Evolutionary conservation across 2,797 vertebrate species (phyloP), one percentile per base, ranked within the genome.

Genomic region (Alauda arvensis): DNA sequence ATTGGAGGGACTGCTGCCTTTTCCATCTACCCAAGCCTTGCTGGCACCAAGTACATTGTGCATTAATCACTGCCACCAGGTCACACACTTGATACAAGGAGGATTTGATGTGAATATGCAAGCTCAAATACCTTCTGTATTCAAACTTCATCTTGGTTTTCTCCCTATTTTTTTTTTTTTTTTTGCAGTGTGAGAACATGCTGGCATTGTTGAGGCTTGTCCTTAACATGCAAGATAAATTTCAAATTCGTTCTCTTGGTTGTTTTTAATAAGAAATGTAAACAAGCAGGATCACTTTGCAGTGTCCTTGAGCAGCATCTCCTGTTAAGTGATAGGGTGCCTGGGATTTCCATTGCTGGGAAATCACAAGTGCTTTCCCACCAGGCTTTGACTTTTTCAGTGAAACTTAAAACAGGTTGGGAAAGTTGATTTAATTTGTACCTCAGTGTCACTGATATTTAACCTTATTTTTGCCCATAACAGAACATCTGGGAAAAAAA

Each of bases 151-250:
- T 33, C 25, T 29, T 77, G 17, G 63, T 83, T 85, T 79, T 88
- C 51, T 67, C 25, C 19, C 31, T 77, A 3, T 63, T 78, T 85
- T 62, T 65, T 24, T 37, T 16, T 42, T 72, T 87, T 72, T 40
- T 42, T 42, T 17, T 19, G 28, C 34, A 55, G 37, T 31, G 37
- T 79, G 78, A 94, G 96, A 95, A 95, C 94, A 71, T 26, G 67
- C 78, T 97, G 96, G 96, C 93, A 95, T 69, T 62, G 83, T 91
- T 56, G 34, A 82, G 75, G 51, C 81, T 89, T 72, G 75, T 83
- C 83, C 72, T 92, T 85, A 90, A 76, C 45, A 53, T 23, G 40
- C 39, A 66, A 96, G 96, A 97, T 97, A 96, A 90, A 96, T 90
- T 91, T 89, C 84, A 89, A 84, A 94, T 86, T 93, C 10, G 1